phyloP scores from a whole-genome alignment of 2,797 vertebrate species.

The Aplochiton taeniatus region DNA sequence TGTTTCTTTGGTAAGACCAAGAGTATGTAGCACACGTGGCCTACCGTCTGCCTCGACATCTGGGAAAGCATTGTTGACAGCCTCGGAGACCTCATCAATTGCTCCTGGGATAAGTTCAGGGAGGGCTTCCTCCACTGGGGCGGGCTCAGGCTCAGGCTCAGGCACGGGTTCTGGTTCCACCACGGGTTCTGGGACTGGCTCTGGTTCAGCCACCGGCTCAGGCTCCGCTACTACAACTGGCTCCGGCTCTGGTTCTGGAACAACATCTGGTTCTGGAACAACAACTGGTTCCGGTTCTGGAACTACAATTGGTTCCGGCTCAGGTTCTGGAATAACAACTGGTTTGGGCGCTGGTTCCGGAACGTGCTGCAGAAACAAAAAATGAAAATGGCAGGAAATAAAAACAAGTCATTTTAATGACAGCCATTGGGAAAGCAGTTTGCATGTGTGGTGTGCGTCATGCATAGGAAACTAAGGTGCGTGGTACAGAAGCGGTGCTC shows the following conservation, averaged over 20 bases:
- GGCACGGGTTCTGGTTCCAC: neutral
- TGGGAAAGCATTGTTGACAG: conserved; percentile 13
- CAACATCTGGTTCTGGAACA: conserved; percentile 15
- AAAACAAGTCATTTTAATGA: no score
- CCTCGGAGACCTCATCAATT: conserved; percentile 19
- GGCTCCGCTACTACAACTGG: neutral
- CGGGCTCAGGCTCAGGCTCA: neutral
- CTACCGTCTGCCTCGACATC: conserved; percentile 38
- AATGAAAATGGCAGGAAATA: neutral
- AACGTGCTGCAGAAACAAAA: conserved; percentile 31
- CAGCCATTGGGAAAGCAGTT: no score
- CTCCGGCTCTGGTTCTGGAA: conserved; percentile 11
- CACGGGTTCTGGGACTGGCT: neutral
- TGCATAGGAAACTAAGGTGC: no score
- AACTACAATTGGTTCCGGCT: conserved; percentile 7
- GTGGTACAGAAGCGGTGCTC: no score
- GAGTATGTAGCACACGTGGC: neutral
- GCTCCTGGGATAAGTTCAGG: conserved; percentile 22
- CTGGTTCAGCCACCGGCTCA: neutral
- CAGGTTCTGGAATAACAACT: conserved; percentile 3
- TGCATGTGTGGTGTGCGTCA: no score
- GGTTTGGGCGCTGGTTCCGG: conserved; percentile 20
- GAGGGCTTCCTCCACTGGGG: conserved; percentile 5
- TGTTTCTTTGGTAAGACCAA: neutral
- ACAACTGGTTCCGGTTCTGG: conserved; percentile 9